Conservation (phyloP, 2,113 vertebrate genomes). For the Plestiodon gilberti region DNA sequence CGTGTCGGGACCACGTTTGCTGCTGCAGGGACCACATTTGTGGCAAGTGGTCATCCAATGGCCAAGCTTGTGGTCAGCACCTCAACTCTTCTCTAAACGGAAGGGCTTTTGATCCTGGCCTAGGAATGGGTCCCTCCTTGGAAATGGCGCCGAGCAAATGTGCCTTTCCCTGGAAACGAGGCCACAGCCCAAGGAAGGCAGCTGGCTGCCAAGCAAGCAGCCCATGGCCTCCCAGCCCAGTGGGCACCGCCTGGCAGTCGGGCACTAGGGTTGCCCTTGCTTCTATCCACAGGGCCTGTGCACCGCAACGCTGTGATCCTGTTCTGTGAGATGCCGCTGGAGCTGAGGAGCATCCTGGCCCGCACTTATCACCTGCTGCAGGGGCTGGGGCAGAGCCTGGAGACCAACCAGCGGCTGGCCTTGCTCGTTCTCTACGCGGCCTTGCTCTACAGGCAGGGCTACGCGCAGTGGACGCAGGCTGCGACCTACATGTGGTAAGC, state of each 20-base stretch:
- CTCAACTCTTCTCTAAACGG: no score
- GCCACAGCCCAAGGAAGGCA: no score
- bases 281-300: background rate
- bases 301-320: constrained; percentile 51
- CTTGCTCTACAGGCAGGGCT: constrained; percentile 79
- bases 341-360: constrained; percentile 70
- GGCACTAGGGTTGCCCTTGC: no score
- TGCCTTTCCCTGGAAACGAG: background rate
- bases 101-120: no score
- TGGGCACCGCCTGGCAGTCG: background rate
- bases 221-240: no score
- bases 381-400: fast-evolving
- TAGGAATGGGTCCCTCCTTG: no score
- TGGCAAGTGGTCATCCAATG: no score
- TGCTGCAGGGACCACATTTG: no score
- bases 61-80: no score
- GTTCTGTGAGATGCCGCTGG: constrained; percentile 75
- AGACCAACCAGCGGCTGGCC: constrained; percentile 36
- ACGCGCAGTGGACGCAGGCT: constrained; percentile 64
- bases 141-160: no score
- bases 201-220: no score
- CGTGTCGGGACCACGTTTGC: no score
- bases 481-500: background rate
- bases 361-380: constrained; percentile 49
- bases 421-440: constrained; percentile 74